A percentile compares a stretch with the other conserved stretches of the same genome.
Evolutionary conservation across 1,140 invertebrate species (phyloP).

Genomic region (Cydia pomonella): DNA sequence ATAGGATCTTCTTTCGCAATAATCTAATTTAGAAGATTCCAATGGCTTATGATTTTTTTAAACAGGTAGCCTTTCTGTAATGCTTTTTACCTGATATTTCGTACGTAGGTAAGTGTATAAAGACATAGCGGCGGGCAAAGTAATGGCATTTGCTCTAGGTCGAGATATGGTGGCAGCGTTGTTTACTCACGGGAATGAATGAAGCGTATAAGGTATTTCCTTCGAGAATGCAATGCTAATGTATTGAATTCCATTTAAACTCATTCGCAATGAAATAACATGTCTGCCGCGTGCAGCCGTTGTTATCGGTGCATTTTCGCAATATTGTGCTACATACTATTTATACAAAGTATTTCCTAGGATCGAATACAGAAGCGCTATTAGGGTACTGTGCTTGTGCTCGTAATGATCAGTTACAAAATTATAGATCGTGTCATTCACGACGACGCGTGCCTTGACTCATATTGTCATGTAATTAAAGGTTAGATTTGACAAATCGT

Average conservation of each 20-base stretch:
- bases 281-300: neutral
- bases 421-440: no score
- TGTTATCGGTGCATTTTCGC: neutral
- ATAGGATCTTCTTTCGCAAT: neutral
- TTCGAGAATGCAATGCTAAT: slow-evolving; percentile 14
- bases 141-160: slow-evolving; percentile 15
- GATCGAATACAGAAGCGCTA: neutral
- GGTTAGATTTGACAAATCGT: no score
- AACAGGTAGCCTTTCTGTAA: neutral
- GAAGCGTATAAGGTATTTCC: slow-evolving; percentile 1
- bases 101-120: neutral
- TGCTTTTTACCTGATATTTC: neutral
- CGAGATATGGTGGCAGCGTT: neutral
- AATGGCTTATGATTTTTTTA: neutral
- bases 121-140: neutral
- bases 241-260: neutral
- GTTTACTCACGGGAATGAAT: neutral
- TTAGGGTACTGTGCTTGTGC: neutral
- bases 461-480: no score
- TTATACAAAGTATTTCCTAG: neutral
- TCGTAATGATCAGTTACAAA: no score
- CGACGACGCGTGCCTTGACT: no score
- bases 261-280: neutral
- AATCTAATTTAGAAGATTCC: neutral
- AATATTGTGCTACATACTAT: neutral